phyloP scores from a whole-genome alignment of 2,113 vertebrate species.

The Illadopsis cleaveri region DNA sequence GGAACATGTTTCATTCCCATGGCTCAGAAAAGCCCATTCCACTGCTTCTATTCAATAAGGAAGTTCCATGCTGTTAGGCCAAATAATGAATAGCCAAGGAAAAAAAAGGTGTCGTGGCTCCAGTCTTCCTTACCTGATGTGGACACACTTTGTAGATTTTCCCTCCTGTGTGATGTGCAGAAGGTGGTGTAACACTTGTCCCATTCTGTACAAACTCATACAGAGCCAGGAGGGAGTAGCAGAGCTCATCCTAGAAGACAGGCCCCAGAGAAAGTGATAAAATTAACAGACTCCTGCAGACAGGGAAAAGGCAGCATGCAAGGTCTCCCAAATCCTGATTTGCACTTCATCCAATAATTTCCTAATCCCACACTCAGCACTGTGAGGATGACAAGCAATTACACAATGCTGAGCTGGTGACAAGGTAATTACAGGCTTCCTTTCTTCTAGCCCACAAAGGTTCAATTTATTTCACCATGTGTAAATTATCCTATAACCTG shows the following conservation, averaged over 20 bases:
- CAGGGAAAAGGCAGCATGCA: background rate
- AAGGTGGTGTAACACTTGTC: constrained; percentile 74
- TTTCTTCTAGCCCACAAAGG: constrained; percentile 16
- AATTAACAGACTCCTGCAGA: background rate
- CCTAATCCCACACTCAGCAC: background rate
- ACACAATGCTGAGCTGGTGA: background rate
- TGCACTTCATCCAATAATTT: background rate
- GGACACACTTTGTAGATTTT: constrained; percentile 94
- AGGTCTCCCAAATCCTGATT: background rate
- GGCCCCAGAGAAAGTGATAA: background rate
- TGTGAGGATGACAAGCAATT: background rate
- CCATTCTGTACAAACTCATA: constrained; percentile 87
- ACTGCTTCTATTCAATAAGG: background rate
- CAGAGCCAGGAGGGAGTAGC: constrained; percentile 83
- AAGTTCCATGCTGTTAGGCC: background rate
- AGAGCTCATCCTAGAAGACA: constrained; percentile 82
- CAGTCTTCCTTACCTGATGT: constrained; percentile 85
- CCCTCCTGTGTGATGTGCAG: constrained; percentile 86
- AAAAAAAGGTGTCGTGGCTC: background rate
- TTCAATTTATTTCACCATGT: background rate
- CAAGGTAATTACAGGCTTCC: constrained; percentile 38
- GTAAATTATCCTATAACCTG: constrained; percentile 29
- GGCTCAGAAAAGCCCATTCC: background rate
- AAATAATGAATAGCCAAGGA: background rate
- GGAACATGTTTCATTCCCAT: background rate